These are phyloP conservation scores for Amphipoea lucens DNA, from an alignment of 2,888 invertebrate species.

Conservation along the genomic window DNA sequence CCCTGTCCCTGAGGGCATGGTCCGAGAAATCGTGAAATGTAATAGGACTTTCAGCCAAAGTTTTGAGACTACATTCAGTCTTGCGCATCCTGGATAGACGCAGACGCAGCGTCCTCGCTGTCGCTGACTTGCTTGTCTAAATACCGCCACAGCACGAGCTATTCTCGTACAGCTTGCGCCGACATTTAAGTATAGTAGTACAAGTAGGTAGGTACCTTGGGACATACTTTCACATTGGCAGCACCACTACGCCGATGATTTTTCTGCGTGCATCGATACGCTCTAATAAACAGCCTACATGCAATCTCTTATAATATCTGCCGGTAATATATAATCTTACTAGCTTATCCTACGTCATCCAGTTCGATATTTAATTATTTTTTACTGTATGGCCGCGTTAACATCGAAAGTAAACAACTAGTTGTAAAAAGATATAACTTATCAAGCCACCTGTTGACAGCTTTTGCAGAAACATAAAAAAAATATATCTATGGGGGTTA, in stretches of 20 bases:
- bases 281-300: slow-evolving; percentile 32
- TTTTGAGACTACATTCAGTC: background rate
- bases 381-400: background rate
- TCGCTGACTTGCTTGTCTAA: no score
- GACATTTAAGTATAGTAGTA: background rate
- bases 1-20: background rate
- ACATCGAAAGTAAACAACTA: slow-evolving; percentile 7
- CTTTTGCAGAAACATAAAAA: background rate
- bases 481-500: background rate
- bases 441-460: background rate
- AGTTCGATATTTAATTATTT: slow-evolving; percentile 26
- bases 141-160: background rate
- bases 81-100: background rate
- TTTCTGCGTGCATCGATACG: slow-evolving; percentile 31
- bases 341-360: slow-evolving; percentile 17
- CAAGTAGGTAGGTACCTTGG: background rate
- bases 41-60: background rate
- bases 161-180: no score
- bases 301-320: slow-evolving; percentile 23
- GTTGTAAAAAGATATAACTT: slow-evolving; percentile 25
- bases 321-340: slow-evolving; percentile 31
- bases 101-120: background rate
- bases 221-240: slow-evolving; percentile 28
- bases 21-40: background rate
- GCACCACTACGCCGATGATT: slow-evolving; percentile 7